Percentiles rank a stretch among this genome's conserved stretches.
phyloP scores from a whole-genome alignment of 2,113 vertebrate species.

The Martes martes region DNA sequence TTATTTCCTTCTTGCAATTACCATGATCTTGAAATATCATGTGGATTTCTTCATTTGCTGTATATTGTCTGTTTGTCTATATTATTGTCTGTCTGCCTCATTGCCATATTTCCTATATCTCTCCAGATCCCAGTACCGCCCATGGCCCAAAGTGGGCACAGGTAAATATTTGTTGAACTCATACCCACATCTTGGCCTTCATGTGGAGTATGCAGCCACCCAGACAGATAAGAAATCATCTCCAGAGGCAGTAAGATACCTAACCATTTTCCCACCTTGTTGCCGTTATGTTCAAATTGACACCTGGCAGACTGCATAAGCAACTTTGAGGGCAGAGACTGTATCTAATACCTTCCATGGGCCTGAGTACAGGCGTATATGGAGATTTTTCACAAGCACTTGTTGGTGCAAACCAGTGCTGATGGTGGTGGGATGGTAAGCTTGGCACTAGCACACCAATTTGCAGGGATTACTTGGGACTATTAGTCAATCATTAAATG shows the following conservation, averaged over 20 bases:
- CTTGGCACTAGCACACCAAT: neutral
- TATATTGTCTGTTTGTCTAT: neutral
- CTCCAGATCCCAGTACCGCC: neutral
- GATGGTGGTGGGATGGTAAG: neutral
- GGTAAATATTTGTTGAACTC: neutral
- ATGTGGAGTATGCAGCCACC: neutral
- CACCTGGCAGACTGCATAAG: neutral
- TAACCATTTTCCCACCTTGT: neutral
- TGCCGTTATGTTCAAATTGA: neutral
- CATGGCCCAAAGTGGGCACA: neutral
- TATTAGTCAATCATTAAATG: neutral
- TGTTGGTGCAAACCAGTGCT: neutral
- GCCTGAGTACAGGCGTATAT: neutral
- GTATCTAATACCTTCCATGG: neutral
- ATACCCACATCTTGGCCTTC: neutral
- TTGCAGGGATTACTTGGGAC: neutral
- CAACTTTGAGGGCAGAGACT: neutral
- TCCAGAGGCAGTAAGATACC: neutral
- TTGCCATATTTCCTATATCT: accelerated
- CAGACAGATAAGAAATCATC: neutral
- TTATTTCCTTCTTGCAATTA: neutral
- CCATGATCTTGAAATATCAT: no score
- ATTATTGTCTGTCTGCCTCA: neutral
- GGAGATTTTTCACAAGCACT: no score
- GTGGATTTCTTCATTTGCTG: neutral